Evolutionary conservation across 2,888 invertebrate genomes (phyloP).

Genomic region (Teinopalpus imperialis): DNA sequence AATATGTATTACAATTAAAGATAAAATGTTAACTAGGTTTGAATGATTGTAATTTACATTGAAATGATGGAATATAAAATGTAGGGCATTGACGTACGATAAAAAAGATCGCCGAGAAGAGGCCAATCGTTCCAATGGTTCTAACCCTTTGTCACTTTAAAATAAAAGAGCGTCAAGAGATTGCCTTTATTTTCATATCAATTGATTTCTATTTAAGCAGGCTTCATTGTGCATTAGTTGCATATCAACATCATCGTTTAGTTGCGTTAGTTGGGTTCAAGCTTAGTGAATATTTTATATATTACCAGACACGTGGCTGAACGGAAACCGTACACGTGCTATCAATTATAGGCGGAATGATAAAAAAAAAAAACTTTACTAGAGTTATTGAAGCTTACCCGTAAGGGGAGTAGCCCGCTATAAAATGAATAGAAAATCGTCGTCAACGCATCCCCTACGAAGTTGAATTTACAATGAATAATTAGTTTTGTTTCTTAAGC

Average conservation of each 20-base stretch:
- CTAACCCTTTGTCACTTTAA: slow-evolving; percentile 11
- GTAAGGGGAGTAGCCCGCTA: slow-evolving; percentile 47
- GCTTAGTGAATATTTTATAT: slow-evolving; percentile 72
- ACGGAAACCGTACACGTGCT: slow-evolving; percentile 75
- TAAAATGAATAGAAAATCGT: slow-evolving; percentile 32
- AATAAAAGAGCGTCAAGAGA: slow-evolving; percentile 35
- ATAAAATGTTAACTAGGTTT: slow-evolving; percentile 17
- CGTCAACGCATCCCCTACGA: slow-evolving; percentile 24
- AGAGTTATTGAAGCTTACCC: slow-evolving; percentile 50
- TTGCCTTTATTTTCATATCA: slow-evolving; percentile 60
- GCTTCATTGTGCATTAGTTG: slow-evolving; percentile 39
- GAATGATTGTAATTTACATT: slow-evolving; percentile 13
- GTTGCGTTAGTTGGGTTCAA: slow-evolving; percentile 42
- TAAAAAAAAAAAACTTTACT: slow-evolving; percentile 53
- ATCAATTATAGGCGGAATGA: slow-evolving; percentile 69
- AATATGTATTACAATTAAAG: slow-evolving; percentile 5
- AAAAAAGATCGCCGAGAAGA: too few species aligned
- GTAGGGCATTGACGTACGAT: slow-evolving; percentile 22
- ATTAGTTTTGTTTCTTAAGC: slow-evolving; percentile 11
- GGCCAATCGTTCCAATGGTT: slow-evolving; percentile 22
- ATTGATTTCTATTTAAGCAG: slow-evolving; percentile 51
- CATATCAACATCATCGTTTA: slow-evolving; percentile 43
- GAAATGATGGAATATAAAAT: slow-evolving; percentile 17
- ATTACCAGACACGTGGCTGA: slow-evolving; percentile 70
- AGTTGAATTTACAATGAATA: slow-evolving; percentile 3